Evolutionary conservation across 92 coral and sea anemone species (phyloP).

Genomic region (Parazoanthus atlanticus): DNA sequence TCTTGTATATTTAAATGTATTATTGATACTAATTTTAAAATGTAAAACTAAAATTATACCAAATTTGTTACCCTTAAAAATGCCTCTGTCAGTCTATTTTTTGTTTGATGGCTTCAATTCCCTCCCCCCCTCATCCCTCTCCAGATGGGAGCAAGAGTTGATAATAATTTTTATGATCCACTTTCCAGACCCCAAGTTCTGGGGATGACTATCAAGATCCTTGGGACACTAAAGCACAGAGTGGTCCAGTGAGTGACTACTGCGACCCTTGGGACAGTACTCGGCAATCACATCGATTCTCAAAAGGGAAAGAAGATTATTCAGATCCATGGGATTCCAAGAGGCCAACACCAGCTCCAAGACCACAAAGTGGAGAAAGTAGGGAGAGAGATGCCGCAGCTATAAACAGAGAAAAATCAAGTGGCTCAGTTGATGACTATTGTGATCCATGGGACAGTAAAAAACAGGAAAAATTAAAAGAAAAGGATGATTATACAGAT

Average conservation of each 20-base stretch:
- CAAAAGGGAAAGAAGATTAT: slow-evolving; percentile 34
- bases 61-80: too few species aligned
- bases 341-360: slow-evolving; percentile 39
- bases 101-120: too few species aligned
- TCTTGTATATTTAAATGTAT: too few species aligned
- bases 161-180: neutral
- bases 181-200: slow-evolving; percentile 7
- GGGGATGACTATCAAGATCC: slow-evolving; percentile 86
- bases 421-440: slow-evolving; percentile 57
- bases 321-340: slow-evolving; percentile 66
- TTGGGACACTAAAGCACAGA: slow-evolving; percentile 66
- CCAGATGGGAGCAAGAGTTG: too few species aligned
- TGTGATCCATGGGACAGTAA: slow-evolving; percentile 81
- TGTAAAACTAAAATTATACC: too few species aligned
- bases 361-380: slow-evolving; percentile 42
- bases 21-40: too few species aligned
- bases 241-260: slow-evolving; percentile 55
- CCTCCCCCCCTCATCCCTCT: too few species aligned
- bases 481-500: slow-evolving; percentile 85
- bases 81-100: too few species aligned
- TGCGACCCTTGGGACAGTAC: slow-evolving; percentile 76
- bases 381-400: slow-evolving; percentile 42
- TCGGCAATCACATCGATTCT: neutral
- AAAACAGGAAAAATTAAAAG: slow-evolving; percentile 41
- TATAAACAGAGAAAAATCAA: slow-evolving; percentile 19